Evolutionary conservation across 2,888 invertebrate genomes (phyloP), one percentile per base, ranked within the genome.

Genomic region (Alentia gelatinosa): DNA sequence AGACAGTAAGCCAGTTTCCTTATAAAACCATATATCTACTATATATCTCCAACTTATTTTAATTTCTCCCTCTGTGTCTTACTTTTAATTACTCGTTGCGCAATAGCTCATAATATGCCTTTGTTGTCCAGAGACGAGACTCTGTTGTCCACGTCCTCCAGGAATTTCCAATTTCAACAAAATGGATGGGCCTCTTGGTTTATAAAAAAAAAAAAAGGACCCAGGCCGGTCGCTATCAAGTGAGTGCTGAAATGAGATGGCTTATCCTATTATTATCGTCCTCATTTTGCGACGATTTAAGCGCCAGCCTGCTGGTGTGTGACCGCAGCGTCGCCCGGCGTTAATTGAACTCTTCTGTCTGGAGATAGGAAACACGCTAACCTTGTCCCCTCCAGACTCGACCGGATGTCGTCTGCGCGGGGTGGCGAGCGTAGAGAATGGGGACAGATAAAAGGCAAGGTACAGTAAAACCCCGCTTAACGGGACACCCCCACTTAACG

Each of bases 341-440:
- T 68, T 68, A 68, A 68, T 68, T 68, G 68, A 68, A 68, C 68
- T 68, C 30, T 68, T 68, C 68, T 68, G 68, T 68, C 68, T 68
- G 33, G 26, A 68, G 68, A 68, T 30, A 15, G 30, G 30, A 68
- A 26, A 68, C 68, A 68, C 68, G 68, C 68, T 68, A 68, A 68
- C 33, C 12, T 68, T 26, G 68, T 12, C 68, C 30, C 12, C 33
- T 68, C 30, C n/a, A n/a, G 47, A 56, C 19, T n/a, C n/a, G n/a
- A 56, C 3, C 56, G 19, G 56, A 56, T n/a, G 56, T n/a, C n/a
- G 56, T 3, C 56, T 56, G 5, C 56, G 19, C 56, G 3, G n/a
- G 19, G n/a, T 19, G 56, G n/a, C n/a, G 56, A n/a, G n/a, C n/a
- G n/a, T n/a, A n/a, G n/a, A n/a, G n/a, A n/a, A n/a, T n/a, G n/a